phyloP scores from a whole-genome alignment of 2,113 vertebrate genomes.

The Puffinus mauretanicus region DNA sequence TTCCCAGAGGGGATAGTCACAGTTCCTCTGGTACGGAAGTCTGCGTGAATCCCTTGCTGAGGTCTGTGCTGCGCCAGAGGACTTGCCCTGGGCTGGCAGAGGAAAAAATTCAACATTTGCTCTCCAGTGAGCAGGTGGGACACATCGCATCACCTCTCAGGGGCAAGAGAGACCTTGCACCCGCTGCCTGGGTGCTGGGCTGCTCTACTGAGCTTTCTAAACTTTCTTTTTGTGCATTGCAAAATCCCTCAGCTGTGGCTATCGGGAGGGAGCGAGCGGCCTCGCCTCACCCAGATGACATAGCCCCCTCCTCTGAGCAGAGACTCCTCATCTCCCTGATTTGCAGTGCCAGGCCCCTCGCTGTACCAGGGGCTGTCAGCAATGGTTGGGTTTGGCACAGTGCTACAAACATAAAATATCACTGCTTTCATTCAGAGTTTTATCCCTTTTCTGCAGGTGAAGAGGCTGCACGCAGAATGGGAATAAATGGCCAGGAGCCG shows the following conservation, averaged over 20 bases:
- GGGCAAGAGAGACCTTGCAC: background rate
- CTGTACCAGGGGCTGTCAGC: background rate
- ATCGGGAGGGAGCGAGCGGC: background rate
- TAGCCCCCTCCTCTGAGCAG: background rate
- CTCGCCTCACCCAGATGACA: background rate
- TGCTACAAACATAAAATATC: background rate
- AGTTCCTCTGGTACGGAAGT: rapidly evolving
- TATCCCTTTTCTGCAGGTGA: background rate
- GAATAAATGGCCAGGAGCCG: rapidly evolving
- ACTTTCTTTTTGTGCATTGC: rapidly evolving
- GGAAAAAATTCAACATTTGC: background rate
- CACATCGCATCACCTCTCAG: background rate
- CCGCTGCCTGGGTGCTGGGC: background rate
- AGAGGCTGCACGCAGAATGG: background rate
- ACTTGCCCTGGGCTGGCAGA: background rate
- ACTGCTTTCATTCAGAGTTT: no score
- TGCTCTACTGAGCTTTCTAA: background rate
- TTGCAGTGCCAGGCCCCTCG: background rate
- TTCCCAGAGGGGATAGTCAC: background rate
- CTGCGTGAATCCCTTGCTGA: background rate
- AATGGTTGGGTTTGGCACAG: rapidly evolving
- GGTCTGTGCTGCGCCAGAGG: background rate
- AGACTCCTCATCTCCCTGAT: no score
- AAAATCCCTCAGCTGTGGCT: background rate
- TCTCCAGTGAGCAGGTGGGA: background rate